Percentiles rank a stretch among this genome's conserved stretches.
Evolutionary conservation across 2,113 vertebrate genomes (phyloP).

Genomic region (Trichechus manatus): DNA sequence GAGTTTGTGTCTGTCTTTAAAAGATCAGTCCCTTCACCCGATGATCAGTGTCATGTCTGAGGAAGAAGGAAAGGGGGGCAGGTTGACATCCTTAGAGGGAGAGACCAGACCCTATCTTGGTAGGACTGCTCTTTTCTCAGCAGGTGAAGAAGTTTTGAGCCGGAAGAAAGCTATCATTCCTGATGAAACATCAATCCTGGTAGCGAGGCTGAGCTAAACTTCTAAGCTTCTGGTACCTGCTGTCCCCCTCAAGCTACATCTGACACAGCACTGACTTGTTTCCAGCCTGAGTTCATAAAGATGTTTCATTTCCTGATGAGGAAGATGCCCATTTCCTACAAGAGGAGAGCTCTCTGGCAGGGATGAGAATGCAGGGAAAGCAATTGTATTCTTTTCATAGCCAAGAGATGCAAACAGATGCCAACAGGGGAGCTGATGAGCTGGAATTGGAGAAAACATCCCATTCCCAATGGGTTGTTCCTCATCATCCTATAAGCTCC

Average conservation of each 20-base stretch:
- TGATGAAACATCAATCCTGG: background rate
- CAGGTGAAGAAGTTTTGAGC: background rate
- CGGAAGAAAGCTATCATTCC: background rate
- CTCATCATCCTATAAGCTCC: background rate
- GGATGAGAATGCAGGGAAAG: background rate
- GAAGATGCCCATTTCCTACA: background rate
- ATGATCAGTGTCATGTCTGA: background rate
- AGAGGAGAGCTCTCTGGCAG: background rate
- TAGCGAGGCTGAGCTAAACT: background rate
- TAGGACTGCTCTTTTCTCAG: background rate
- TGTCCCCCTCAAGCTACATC: background rate
- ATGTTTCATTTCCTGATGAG: background rate
- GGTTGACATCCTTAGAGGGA: background rate
- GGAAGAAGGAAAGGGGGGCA: background rate
- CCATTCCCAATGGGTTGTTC: background rate
- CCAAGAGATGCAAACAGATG: background rate
- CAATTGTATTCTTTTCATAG: background rate
- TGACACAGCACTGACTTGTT: background rate
- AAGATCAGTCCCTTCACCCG: background rate
- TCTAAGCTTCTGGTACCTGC: background rate
- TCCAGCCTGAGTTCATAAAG: background rate
- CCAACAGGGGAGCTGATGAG: background rate
- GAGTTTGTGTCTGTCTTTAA: background rate
- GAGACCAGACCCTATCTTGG: background rate
- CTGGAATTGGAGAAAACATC: background rate